Conservation (phyloP, 2,113 vertebrate species). For the Prolemur simus region DNA sequence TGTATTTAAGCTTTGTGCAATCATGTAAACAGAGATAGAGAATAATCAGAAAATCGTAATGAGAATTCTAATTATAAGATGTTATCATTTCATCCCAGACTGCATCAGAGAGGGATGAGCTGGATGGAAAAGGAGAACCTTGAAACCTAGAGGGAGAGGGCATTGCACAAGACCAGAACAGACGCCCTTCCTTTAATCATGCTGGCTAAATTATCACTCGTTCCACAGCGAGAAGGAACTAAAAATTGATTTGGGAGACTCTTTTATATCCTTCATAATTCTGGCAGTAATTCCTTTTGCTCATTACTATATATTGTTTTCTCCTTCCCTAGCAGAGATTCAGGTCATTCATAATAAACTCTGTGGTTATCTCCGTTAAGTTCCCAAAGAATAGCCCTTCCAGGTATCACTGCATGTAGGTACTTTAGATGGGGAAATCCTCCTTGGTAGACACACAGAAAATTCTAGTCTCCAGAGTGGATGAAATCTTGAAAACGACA, state of each 20-base stretch:
- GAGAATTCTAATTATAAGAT: conserved; percentile 20
- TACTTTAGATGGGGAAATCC: neutral
- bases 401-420: neutral
- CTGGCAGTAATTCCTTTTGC: neutral
- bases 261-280: neutral
- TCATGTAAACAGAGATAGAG: neutral
- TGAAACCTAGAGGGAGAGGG: neutral
- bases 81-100: neutral
- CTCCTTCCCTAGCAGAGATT: neutral
- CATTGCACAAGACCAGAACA: neutral
- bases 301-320: neutral
- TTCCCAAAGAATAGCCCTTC: neutral
- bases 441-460: neutral
- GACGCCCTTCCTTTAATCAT: neutral
- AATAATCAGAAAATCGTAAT: neutral
- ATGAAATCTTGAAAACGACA: neutral
- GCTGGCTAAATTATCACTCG: neutral
- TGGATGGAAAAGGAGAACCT: neutral
- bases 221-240: neutral
- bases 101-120: neutral
- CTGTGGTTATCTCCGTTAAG: neutral
- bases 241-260: neutral
- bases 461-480: neutral
- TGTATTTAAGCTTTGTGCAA: neutral
- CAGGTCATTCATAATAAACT: neutral